Evolutionary conservation across 2,888 invertebrate species (phyloP).

Genomic region (Drosophila maculinotata): DNA sequence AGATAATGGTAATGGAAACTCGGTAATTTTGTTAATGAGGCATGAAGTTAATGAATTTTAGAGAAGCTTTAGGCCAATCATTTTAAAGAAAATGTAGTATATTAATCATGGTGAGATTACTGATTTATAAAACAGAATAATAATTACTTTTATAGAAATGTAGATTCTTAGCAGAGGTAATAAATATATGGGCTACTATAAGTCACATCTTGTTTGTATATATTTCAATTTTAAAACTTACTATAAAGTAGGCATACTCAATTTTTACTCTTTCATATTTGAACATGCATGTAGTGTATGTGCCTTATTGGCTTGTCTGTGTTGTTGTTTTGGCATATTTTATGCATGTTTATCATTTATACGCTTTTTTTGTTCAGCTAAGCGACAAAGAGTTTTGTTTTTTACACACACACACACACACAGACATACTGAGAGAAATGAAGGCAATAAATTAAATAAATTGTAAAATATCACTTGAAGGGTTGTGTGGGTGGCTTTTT

Average conservation of each 20-base stretch:
- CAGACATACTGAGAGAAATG: constrained; percentile 12
- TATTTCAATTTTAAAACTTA: not conserved
- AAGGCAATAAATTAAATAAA: constrained; percentile 77
- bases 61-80: no score
- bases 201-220: no score
- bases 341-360: constrained; percentile 78
- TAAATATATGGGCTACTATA: no score
- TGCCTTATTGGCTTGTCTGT: constrained; percentile 69
- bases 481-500: constrained; percentile 6
- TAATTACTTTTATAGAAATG: no score
- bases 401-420: constrained; percentile 24
- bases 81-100: no score
- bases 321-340: constrained; percentile 75
- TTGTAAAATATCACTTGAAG: constrained; percentile 71
- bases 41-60: no score
- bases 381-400: constrained; percentile 47
- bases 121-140: no score
- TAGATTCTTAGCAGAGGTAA: no score
- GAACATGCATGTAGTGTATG: constrained; percentile 34
- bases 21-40: no score
- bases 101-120: no score
- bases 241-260: constrained; percentile 4
- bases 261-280: constrained; percentile 18
- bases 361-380: constrained; percentile 66
- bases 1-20: constrained; percentile 3